Percentiles rank a stretch among this genome's conserved stretches.
Conservation (phyloP, 92 coral and sea anemone genomes). For the Paramuricea clavata region DNA sequence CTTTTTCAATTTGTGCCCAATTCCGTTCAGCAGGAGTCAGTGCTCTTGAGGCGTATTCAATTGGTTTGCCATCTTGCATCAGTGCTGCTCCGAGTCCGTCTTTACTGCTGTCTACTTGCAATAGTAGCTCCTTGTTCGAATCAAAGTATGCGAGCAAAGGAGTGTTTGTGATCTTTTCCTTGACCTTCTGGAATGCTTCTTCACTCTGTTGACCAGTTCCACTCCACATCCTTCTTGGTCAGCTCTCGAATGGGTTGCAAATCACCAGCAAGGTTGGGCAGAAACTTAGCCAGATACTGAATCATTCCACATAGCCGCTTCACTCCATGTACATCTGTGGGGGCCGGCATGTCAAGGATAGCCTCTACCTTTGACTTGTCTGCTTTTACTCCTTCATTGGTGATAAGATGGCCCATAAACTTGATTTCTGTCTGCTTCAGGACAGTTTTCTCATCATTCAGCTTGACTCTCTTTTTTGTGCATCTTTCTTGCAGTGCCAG, state of each 20-base stretch:
- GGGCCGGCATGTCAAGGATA: slow-evolving; percentile 66
- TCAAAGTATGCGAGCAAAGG: too few relatives aligned
- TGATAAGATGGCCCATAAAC: slow-evolving; percentile 56
- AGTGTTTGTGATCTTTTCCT: too few relatives aligned
- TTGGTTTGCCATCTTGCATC: slow-evolving; percentile 67
- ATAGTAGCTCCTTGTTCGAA: slow-evolving; percentile 9
- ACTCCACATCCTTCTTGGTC: slow-evolving; percentile 56
- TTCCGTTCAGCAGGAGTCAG: slow-evolving; percentile 58
- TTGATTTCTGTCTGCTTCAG: slow-evolving; percentile 38
- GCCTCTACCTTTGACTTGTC: slow-evolving; percentile 63
- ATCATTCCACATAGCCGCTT: slow-evolving; percentile 72
- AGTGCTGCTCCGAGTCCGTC: slow-evolving; percentile 65
- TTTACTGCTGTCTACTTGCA: slow-evolving; percentile 73
- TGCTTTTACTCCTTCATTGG: slow-evolving; percentile 57
- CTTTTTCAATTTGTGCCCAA: slow-evolving; percentile 74
- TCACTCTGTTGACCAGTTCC: slow-evolving; percentile 64
- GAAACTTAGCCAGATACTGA: slow-evolving; percentile 61
- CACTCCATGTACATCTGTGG: slow-evolving; percentile 61
- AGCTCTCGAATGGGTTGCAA: slow-evolving; percentile 64
- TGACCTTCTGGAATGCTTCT: slow-evolving; percentile 48
- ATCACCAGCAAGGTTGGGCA: slow-evolving; percentile 64
- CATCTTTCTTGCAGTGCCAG: neutral
- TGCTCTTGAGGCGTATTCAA: slow-evolving; percentile 66
- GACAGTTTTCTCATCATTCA: slow-evolving; percentile 42
- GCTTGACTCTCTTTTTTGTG: neutral